Base-by-base conservation (phyloP, 2,888 invertebrate genomes). In the Luperina nickerlii region DNA sequence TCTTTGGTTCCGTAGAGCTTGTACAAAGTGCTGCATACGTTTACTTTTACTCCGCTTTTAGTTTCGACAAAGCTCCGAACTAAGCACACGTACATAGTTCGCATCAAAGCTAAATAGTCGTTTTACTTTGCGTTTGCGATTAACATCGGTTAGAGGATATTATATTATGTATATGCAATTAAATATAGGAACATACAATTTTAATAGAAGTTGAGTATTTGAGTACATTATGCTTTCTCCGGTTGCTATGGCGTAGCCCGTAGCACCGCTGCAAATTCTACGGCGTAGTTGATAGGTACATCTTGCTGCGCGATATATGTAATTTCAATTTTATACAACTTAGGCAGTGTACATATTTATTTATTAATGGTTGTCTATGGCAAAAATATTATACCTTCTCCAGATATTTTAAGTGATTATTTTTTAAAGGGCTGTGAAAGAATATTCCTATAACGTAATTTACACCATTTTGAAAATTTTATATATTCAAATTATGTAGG, bases 11-110 rank as follows among this genome's bases (percentile, higher is more conserved):
- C n/a, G 32, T 15, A 45, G 63, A 74, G n/a, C 63, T 63, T 20
- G 48, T 65, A 60, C 79, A 83, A 74, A 86, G 87, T 81, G 78
- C 73, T 73, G 65, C 63, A 48, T 65, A 74, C 78, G 73, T 73
- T 78, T 83, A 79, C 78, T 84, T 83, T 78, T 74, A 67, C 78
- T 38, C 15, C 18, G 18, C 45, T 42, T 70, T 73, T 73, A 65
- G 73, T 84, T 86, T 74, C 63, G 60, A 27, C 24, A 57, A 73
- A 73, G 83, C 75, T 77, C 51, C 45, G 42, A 76, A 76, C 63
- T 76, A 48, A 74, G 24, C 84, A 65, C 32, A 67, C 63, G 42
- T 62, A 57, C 57, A 48, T 51, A 57, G 78, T 77, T 65, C 13
- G 32, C 66, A 67, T 45, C 62, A 74, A 71, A 60, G 84, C 60